Percentiles rank a stretch among this genome's conserved stretches.
Evolutionary conservation across 2,113 vertebrate genomes (phyloP).

Genomic region (Agelaius tricolor): DNA sequence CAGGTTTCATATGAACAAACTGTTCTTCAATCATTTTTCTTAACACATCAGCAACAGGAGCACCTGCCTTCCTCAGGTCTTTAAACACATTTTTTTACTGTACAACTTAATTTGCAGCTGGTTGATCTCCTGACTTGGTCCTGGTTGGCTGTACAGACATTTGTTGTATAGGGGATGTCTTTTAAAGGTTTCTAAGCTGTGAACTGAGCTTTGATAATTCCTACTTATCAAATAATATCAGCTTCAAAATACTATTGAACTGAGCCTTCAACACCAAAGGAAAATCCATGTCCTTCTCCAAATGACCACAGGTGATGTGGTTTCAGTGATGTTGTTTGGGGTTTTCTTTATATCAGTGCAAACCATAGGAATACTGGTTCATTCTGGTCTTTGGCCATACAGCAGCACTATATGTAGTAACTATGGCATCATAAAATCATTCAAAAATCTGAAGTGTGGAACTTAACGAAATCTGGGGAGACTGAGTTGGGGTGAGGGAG

Average conservation of each 20-base stretch:
- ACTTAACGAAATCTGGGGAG: not conserved
- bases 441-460: not conserved
- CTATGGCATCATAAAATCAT: not conserved
- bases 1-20: not conserved
- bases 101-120: not conserved
- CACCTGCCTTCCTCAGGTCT: not conserved
- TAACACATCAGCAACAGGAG: not conserved
- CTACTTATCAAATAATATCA: not conserved
- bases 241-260: not conserved
- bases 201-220: not conserved
- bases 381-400: not conserved
- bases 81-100: not conserved
- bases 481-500: not conserved
- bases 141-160: not conserved
- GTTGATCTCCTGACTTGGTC: not conserved
- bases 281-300: not conserved
- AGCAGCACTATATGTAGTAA: not conserved
- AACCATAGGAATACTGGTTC: not conserved
- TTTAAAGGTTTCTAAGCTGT: not conserved
- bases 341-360: not conserved
- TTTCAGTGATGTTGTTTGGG: not conserved
- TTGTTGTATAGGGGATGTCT: not conserved
- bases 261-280: not conserved
- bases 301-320: not conserved
- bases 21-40: not conserved